Base-by-base conservation (phyloP, 2,888 invertebrate species). In the Pseudococcus longispinus region DNA sequence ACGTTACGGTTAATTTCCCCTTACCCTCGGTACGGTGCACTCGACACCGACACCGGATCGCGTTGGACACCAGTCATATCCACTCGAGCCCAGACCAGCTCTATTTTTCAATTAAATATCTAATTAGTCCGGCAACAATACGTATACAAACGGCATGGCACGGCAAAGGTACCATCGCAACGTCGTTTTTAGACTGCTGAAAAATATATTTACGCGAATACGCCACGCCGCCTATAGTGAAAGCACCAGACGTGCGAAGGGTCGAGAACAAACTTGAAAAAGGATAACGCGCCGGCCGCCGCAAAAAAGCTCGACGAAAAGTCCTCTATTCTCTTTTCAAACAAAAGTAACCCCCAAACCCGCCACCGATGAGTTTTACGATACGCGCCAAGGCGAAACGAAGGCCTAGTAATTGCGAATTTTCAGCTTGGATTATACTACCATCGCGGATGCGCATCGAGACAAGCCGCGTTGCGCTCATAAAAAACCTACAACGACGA, bases 341-440 rank as follows among this genome's bases (percentile, higher is more conserved):
- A 60, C 60, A 60, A 60, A 60, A 11, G 60, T 60, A 23, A 60
- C 60, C 23, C 23, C 23, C 20, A 18, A 46, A n/a, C 3, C 23
- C 13, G 23, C 23, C 60, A 2, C 55, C 55, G 55, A 2, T 5
- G 70, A 32, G 29, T 70, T 60, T 60, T 70, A 70, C 70, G 70
- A 70, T 20, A 60, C 60, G 60, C 60, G 60, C 60, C 60, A 60
- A 60, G 60, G 60, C 60, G 60, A 60, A 60, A 60, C 70, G 29
- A 70, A 70, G 15, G 70, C 70, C 29, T 70, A 29, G 70, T 70
- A 70, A 70, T 70, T 70, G 70, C 70, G 70, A 70, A 70, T 70
- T 70, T 70, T 29, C 70, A 70, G 70, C 70, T 70, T 70, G 70
- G 70, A 70, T 70, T 70, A 70, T 70, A 70, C 29, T 60, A 60